Evolutionary conservation across 2,797 vertebrate genomes (phyloP).

Genomic region (Alectoris magna): DNA sequence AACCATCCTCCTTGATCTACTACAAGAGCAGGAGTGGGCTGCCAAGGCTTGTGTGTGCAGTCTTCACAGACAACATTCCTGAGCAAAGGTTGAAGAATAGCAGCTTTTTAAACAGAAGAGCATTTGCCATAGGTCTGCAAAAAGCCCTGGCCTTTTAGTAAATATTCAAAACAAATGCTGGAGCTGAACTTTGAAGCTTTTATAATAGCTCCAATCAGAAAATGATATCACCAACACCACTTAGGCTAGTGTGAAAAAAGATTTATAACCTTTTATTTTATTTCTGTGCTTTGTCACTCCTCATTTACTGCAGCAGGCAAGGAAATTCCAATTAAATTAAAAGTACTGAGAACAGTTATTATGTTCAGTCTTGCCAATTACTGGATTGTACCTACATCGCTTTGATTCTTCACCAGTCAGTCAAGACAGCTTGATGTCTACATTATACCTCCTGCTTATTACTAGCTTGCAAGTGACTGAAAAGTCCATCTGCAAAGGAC

Average conservation of each 20-base stretch:
- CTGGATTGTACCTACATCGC: constrained; percentile 51
- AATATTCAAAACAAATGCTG: constrained; percentile 60
- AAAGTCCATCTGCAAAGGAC: constrained; percentile 61
- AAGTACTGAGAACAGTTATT: constrained; percentile 68
- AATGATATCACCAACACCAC: constrained; percentile 36
- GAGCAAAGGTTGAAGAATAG: constrained; percentile 25
- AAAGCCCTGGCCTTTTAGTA: constrained; percentile 15
- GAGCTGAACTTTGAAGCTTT: constrained; percentile 55
- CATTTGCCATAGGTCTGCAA: neutral
- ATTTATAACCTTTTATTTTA: constrained; percentile 65
- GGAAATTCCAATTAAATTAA: constrained; percentile 74
- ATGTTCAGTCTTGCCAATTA: constrained; percentile 71
- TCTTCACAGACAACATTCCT: neutral
- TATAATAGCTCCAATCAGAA: constrained; percentile 33
- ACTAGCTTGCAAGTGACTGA: constrained; percentile 62
- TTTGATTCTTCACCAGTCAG: constrained; percentile 69
- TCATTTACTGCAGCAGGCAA: constrained; percentile 66
- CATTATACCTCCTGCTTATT: constrained; percentile 68
- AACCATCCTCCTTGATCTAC: neutral
- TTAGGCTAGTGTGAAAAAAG: constrained; percentile 48
- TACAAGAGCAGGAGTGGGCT: neutral
- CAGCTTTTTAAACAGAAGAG: constrained; percentile 14
- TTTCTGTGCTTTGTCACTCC: constrained; percentile 62
- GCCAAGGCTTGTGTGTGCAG: neutral
- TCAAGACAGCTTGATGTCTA: constrained; percentile 74